These are phyloP conservation scores for Acrobasis consociella DNA, from an alignment of 2,888 invertebrate genomes.

Conservation along the genomic window DNA sequence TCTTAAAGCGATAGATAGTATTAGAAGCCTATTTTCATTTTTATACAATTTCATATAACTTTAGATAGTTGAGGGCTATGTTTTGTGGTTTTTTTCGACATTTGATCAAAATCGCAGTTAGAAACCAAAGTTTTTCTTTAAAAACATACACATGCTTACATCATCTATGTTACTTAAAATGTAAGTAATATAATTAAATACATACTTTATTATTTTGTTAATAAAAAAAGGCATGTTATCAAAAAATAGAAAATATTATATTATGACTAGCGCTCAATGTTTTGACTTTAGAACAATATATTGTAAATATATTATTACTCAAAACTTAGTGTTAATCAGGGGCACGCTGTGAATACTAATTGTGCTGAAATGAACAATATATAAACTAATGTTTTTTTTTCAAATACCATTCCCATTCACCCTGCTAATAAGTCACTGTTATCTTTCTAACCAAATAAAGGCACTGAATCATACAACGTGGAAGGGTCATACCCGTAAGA, in stretches of 20 bases:
- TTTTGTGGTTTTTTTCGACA: neutral
- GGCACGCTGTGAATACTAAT: conserved; percentile 25
- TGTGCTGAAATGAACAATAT: conserved; percentile 16
- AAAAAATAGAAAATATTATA: conserved; percentile 28
- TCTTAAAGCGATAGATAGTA: neutral
- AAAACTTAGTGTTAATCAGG: conserved; percentile 6
- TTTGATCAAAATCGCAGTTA: neutral
- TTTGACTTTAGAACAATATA: conserved; percentile 27
- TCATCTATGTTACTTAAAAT: neutral
- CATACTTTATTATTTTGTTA: conserved; percentile 5
- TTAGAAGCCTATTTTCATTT: conserved; percentile 6
- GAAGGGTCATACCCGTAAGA: too few relatives aligned
- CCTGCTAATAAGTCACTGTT: too few relatives aligned
- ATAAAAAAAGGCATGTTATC: conserved; percentile 7
- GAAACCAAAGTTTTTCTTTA: neutral
- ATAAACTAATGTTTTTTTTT: neutral
- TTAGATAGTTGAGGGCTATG: neutral
- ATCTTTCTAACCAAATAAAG: too few relatives aligned
- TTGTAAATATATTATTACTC: conserved; percentile 35
- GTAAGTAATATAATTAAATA: conserved; percentile 6
- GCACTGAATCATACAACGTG: too few relatives aligned
- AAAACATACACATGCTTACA: neutral
- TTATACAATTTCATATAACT: neutral
- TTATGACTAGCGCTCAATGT: conserved; percentile 28
- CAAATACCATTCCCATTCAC: too few relatives aligned